Evolutionary conservation across 2,113 vertebrate genomes (phyloP).

Genomic region (Bagarius yarrelli): DNA sequence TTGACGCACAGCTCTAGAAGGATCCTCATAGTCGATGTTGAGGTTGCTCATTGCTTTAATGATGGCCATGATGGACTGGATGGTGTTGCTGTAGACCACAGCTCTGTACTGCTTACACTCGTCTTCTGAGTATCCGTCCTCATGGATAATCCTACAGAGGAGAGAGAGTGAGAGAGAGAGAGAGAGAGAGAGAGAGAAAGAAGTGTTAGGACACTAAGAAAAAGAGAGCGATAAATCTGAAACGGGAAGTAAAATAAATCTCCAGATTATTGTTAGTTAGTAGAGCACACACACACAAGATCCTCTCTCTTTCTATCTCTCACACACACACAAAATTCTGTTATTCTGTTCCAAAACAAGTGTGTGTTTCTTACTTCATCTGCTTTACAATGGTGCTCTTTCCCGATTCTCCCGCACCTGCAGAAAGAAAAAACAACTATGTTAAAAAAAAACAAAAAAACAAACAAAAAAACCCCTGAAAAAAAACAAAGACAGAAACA

Average conservation of each 20-base stretch:
- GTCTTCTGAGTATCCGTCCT: conserved; percentile 95
- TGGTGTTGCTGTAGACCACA: conserved; percentile 97
- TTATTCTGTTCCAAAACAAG: not conserved
- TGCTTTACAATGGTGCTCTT: conserved; percentile 54
- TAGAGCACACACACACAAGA: not conserved
- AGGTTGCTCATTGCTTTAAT: conserved; percentile 95
- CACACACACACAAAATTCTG: no score
- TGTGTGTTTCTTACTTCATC: conserved; percentile 48
- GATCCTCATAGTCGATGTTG: conserved; percentile 90
- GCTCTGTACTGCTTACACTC: conserved; percentile 97
- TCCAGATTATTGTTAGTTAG: no score
- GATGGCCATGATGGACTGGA: conserved; percentile 98
- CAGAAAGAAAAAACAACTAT: conserved; percentile 3
- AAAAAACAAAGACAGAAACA: not conserved
- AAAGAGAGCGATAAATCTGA: not conserved
- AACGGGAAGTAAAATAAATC: no score
- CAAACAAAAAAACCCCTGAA: not conserved
- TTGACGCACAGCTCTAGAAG: conserved; percentile 78
- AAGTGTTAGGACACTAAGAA: no score
- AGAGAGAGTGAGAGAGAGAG: not conserved
- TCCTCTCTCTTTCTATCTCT: not conserved
- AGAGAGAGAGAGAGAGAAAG: not conserved
- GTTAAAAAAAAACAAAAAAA: not conserved
- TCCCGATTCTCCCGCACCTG: conserved; percentile 52
- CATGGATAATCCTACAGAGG: conserved; percentile 87